A percentile compares a stretch with the other conserved stretches of the same genome.
Evolutionary conservation across 2,113 vertebrate species (phyloP).

Genomic region (Hippolais icterina): DNA sequence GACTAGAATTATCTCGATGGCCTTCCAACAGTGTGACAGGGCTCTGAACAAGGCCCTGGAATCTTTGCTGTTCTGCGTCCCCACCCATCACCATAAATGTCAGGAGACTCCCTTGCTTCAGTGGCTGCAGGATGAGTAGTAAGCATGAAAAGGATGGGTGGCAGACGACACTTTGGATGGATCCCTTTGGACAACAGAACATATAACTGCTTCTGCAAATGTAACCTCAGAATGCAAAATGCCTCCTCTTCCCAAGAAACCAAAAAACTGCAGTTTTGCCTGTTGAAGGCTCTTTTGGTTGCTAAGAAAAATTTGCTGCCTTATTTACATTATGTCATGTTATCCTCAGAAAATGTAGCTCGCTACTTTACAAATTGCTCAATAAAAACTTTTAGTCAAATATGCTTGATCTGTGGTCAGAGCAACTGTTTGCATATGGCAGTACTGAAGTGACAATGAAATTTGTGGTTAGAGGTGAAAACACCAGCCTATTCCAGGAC

Average conservation of each 20-base stretch:
- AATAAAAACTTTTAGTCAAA: conserved; percentile 1
- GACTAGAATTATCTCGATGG: background rate
- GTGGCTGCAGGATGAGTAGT: background rate
- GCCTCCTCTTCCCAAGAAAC: background rate
- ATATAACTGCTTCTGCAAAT: background rate
- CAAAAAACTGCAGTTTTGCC: background rate
- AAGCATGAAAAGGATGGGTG: background rate
- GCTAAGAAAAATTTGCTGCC: background rate
- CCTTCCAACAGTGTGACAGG: background rate
- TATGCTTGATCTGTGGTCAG: background rate
- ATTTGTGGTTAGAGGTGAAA: background rate
- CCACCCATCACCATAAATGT: fast-evolving
- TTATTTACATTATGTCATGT: background rate
- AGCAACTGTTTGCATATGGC: background rate
- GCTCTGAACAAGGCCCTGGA: background rate
- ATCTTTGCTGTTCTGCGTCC: fast-evolving
- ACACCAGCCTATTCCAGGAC: background rate
- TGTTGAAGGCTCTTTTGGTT: background rate
- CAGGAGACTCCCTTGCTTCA: background rate
- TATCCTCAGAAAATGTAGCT: background rate
- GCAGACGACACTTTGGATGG: background rate
- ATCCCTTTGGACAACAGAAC: background rate
- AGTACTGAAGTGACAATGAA: background rate
- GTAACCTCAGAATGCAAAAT: background rate
- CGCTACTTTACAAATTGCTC: background rate